Conservation (phyloP, 2,113 vertebrate species). For the Boleophthalmus pectinirostris region DNA sequence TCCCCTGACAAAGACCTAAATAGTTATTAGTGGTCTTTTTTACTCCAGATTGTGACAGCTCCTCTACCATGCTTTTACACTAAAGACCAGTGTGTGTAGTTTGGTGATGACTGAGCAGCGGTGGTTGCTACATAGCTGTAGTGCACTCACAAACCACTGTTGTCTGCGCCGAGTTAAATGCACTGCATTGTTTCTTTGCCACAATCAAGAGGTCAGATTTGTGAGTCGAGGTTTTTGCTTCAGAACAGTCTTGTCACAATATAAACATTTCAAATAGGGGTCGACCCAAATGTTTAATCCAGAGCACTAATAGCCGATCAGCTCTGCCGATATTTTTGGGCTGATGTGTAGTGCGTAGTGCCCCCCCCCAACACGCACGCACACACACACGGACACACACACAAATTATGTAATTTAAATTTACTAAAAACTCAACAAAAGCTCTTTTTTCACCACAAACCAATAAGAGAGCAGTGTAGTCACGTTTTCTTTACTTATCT, state of each 20-base stretch:
- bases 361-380: too few relatives aligned
- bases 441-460: too few relatives aligned
- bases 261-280: too few relatives aligned
- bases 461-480: too few relatives aligned
- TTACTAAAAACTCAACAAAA: too few relatives aligned
- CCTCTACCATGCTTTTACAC: conserved; percentile 14
- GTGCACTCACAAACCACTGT: conserved; percentile 33
- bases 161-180: conserved; percentile 17
- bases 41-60: conserved; percentile 23
- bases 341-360: too few relatives aligned
- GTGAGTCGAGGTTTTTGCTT: not conserved
- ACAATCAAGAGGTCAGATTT: not conserved
- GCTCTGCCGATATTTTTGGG: too few relatives aligned
- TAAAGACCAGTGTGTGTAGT: conserved; percentile 3
- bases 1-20: conserved; percentile 26
- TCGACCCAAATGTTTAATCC: too few relatives aligned
- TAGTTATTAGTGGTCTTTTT: conserved; percentile 43
- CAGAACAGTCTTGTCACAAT: not conserved
- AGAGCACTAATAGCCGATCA: too few relatives aligned
- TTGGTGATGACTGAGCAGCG: conserved; percentile 38
- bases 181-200: conserved; percentile 5
- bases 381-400: too few relatives aligned
- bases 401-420: too few relatives aligned
- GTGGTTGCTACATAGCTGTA: conserved; percentile 12
- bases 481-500: too few relatives aligned